These are phyloP conservation scores for Electrophaes corylata DNA, from an alignment of 2,888 invertebrate genomes.

Conservation along the genomic window DNA sequence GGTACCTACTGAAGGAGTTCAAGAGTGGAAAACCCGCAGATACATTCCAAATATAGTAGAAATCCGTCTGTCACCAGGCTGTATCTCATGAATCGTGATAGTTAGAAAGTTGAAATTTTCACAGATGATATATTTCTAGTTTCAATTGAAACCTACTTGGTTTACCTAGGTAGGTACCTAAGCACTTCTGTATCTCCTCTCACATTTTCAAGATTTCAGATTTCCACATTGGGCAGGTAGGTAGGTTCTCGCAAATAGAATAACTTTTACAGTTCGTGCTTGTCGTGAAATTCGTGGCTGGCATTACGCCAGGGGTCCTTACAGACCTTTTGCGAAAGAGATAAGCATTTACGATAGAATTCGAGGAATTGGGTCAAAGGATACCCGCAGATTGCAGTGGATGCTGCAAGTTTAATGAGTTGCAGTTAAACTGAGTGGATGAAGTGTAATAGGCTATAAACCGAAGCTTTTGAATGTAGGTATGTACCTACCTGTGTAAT, in stretches of 20 bases:
- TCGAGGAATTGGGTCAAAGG: slow-evolving; percentile 22
- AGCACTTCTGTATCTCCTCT: no score
- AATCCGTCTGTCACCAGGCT: no score
- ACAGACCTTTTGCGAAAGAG: slow-evolving; percentile 21
- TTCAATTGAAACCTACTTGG: no score
- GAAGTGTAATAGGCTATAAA: not conserved
- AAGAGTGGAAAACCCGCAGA: no score
- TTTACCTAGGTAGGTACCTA: no score
- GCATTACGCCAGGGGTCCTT: slow-evolving; percentile 15
- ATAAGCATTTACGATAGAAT: slow-evolving; percentile 21
- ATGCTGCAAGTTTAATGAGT: slow-evolving; percentile 15
- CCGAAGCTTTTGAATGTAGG: not conserved
- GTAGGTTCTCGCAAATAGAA: slow-evolving; percentile 5
- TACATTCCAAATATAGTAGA: no score
- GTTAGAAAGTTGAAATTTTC: no score
- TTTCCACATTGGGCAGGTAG: no score
- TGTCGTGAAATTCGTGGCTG: slow-evolving; percentile 9
- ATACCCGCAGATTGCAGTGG: slow-evolving; percentile 5
- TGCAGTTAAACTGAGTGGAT: not conserved
- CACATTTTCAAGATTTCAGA: no score
- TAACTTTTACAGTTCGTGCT: slow-evolving; percentile 2
- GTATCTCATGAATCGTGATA: no score
- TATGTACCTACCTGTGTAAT: not conserved
- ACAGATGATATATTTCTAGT: no score
- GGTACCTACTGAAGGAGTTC: no score